Conservation (phyloP, 2,888 invertebrate species). For the Drosophila mimica region DNA sequence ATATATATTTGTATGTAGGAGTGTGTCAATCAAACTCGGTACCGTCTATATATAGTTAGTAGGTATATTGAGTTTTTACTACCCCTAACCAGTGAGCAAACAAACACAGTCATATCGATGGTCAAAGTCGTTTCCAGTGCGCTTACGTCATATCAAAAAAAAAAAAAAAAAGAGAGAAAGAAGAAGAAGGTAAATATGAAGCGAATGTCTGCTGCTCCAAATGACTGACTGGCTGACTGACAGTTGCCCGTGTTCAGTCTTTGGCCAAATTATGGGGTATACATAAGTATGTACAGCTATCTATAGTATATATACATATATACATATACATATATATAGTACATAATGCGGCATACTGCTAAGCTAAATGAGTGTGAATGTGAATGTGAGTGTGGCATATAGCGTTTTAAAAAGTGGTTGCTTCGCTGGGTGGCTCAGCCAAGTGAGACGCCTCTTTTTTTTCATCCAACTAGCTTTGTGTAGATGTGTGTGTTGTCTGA, state of each 20-base stretch:
- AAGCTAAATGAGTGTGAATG: conserved; percentile 32
- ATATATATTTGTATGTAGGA: conserved; percentile 4
- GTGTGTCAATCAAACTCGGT: conserved; percentile 47
- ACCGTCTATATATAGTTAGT: conserved; percentile 2
- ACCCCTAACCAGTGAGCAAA: conserved; percentile 36
- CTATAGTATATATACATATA: not conserved
- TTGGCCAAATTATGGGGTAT: conserved; percentile 36
- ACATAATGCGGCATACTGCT: conserved; percentile 60
- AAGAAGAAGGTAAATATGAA: conserved; percentile 44
- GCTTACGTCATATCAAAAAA: conserved; percentile 49
- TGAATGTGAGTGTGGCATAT: conserved; percentile 35
- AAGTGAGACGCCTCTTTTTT: conserved; percentile 79
- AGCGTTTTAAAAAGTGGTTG: conserved; percentile 69
- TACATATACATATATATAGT: conserved; percentile 1
- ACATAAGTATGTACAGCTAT: conserved; percentile 22
- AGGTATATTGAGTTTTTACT: conserved; percentile 13
- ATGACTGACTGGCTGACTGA: conserved; percentile 30
- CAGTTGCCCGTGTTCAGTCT: conserved; percentile 17
- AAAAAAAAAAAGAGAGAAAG: not conserved
- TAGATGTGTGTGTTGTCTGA: conserved; percentile 42
- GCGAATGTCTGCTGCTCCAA: conserved; percentile 24
- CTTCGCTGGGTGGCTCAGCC: conserved; percentile 74
- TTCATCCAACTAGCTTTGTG: conserved; percentile 37
- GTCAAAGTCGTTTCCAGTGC: conserved; percentile 28
- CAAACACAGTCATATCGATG: conserved; percentile 39